A percentile compares a stretch with the other conserved stretches of the same genome.
These are phyloP conservation scores for Lepidurus packardi DNA, from an alignment of 1,140 invertebrate species.

Conservation along the genomic window DNA sequence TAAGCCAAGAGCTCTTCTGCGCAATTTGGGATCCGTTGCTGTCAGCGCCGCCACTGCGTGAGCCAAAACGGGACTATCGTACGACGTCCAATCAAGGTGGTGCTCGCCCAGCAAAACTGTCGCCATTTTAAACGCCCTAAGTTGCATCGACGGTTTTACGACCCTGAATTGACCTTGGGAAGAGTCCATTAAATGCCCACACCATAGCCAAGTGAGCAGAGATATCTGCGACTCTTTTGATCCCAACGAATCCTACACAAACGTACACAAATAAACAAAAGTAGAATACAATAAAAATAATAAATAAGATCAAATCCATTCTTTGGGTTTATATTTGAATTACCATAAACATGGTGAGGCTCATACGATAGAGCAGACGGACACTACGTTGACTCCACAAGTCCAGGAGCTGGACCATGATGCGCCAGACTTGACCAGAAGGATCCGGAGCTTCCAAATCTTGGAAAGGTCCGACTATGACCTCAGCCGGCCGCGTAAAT, in stretches of 20 bases:
- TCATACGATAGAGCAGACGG: not conserved
- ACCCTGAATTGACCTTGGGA: not conserved
- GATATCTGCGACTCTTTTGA: not conserved
- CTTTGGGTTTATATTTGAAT: not conserved
- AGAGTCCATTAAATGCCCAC: slow-evolving; percentile 4
- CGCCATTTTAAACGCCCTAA: not conserved
- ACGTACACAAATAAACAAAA: not conserved
- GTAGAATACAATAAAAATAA: not conserved
- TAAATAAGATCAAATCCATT: not conserved
- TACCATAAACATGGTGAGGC: not conserved
- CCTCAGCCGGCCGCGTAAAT: not conserved
- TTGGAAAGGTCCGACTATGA: not conserved
- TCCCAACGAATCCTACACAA: not conserved
- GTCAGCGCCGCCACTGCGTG: slow-evolving; percentile 24
- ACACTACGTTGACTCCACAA: not conserved
- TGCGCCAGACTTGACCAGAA: not conserved
- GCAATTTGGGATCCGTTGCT: not conserved
- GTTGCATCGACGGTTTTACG: not conserved
- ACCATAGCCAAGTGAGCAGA: not conserved
- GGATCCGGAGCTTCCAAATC: not conserved
- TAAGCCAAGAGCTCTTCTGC: not conserved
- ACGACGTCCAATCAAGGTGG: not conserved
- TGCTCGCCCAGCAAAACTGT: not conserved
- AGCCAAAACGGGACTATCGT: slow-evolving; percentile 1
- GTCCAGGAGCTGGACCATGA: not conserved